Percentiles rank a stretch among this genome's conserved stretches.
Evolutionary conservation across 64 coral and sea anemone species (phyloP).

Genomic region (Pocillopora damicornis): DNA sequence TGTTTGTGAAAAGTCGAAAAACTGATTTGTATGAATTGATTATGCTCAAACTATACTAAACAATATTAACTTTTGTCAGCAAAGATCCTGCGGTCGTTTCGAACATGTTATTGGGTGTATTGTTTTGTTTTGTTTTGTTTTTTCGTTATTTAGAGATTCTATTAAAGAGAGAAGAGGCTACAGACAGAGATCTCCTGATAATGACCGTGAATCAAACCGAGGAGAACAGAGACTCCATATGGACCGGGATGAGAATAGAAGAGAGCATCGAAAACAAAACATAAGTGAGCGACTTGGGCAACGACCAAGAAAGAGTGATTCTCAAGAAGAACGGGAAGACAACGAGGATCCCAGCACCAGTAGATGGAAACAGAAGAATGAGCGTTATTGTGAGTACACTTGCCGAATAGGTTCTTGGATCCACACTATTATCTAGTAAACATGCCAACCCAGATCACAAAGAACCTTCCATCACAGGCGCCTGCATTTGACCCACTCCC

Average conservation of each 20-base stretch:
- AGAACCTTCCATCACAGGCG: no score
- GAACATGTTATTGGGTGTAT: background rate
- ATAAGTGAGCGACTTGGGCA: conserved; percentile 34
- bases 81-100: background rate
- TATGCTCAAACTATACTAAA: no score
- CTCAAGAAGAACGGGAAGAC: background rate
- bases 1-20: no score
- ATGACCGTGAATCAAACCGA: conserved; percentile 11
- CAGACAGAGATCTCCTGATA: conserved; percentile 22
- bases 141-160: background rate
- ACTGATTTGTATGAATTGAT: no score
- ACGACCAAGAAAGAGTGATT: background rate
- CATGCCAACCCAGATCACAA: no score
- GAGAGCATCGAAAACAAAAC: background rate
- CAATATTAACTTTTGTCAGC: background rate
- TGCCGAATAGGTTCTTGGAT: background rate
- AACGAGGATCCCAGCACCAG: background rate
- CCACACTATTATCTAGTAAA: no score
- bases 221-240: background rate
- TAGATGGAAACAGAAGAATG: conserved; percentile 12
- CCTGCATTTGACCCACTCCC: no score
- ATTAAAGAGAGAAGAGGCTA: conserved; percentile 9
- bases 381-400: conserved; percentile 21
- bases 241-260: conserved; percentile 30
- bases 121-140: no score